Conservation (phyloP, 2,888 invertebrate species). For the Exephanes ischioxanthus region DNA sequence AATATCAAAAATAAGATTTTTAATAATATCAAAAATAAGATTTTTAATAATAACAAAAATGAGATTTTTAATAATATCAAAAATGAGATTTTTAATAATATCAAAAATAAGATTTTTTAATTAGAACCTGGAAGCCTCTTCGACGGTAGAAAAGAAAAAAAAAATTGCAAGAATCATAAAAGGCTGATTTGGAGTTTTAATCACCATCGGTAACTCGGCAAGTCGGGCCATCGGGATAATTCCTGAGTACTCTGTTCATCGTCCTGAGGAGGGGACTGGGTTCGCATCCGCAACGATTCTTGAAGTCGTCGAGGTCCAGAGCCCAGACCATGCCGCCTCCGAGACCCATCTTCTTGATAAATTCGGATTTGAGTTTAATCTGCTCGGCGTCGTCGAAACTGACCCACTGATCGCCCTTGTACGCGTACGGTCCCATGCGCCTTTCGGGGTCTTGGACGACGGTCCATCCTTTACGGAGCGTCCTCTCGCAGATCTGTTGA, state of each 20-base stretch:
- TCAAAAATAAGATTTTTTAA: too few relatives aligned
- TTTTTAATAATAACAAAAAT: too few relatives aligned
- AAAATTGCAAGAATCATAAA: not conserved
- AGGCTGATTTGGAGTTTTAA: slow-evolving; percentile 6
- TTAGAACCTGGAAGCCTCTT: too few relatives aligned
- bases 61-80: too few relatives aligned
- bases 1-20: too few relatives aligned
- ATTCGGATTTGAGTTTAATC: slow-evolving; percentile 93
- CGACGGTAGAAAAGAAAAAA: too few relatives aligned
- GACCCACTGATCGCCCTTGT: slow-evolving; percentile 95
- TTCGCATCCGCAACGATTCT: slow-evolving; percentile 93
- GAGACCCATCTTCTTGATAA: slow-evolving; percentile 91
- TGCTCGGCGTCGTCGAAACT: slow-evolving; percentile 96
- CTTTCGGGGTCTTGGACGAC: slow-evolving; percentile 92
- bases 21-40: too few relatives aligned
- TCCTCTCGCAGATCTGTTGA: slow-evolving; percentile 92
- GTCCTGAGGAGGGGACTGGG: slow-evolving; percentile 92
- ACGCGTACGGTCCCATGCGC: slow-evolving; percentile 95
- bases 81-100: too few relatives aligned
- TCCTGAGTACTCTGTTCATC: slow-evolving; percentile 92
- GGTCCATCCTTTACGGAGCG: slow-evolving; percentile 91
- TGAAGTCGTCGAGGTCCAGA: slow-evolving; percentile 94
- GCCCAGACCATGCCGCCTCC: slow-evolving; percentile 97
- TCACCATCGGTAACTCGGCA: slow-evolving; percentile 86
- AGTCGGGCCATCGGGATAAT: slow-evolving; percentile 88